Percentiles rank a stretch among this genome's conserved stretches.
Evolutionary conservation across 2,797 vertebrate genomes (phyloP).

Genomic region (Cirrhinus molitorella): DNA sequence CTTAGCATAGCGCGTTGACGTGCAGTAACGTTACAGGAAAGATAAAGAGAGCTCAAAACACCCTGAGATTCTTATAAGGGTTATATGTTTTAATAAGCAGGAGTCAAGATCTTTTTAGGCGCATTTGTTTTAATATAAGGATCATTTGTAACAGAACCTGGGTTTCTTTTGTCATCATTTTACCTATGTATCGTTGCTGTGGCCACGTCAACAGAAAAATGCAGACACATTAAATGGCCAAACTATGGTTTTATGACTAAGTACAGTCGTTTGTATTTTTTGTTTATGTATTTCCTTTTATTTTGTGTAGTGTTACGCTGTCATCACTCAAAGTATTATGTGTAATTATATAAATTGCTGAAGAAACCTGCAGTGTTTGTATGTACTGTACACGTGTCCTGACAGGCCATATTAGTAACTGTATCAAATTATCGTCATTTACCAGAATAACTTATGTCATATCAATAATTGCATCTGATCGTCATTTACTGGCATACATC

Average conservation of each 20-base stretch:
- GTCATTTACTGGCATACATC: neutral
- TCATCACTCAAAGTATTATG: neutral
- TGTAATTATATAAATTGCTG: neutral
- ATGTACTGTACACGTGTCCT: constrained; percentile 22
- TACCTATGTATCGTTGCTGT: constrained; percentile 64
- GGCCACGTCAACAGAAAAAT: constrained; percentile 76
- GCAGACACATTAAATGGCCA: constrained; percentile 59
- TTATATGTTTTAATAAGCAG: neutral
- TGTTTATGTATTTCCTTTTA: neutral
- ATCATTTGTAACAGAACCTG: neutral
- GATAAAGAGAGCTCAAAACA: neutral
- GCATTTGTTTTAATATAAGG: neutral
- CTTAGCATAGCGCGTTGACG: neutral
- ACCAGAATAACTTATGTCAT: neutral
- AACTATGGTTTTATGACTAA: neutral
- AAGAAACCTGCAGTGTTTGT: neutral
- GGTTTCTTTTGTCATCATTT: constrained; percentile 56
- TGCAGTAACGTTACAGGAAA: neutral
- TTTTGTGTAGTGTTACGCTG: neutral
- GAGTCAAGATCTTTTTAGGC: rapidly evolving
- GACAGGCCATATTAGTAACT: neutral
- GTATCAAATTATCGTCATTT: neutral
- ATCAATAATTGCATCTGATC: neutral
- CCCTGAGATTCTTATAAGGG: neutral
- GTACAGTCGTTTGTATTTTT: neutral